Evolutionary conservation across 1,140 invertebrate genomes (phyloP).

Genomic region (Apis cerana): DNA sequence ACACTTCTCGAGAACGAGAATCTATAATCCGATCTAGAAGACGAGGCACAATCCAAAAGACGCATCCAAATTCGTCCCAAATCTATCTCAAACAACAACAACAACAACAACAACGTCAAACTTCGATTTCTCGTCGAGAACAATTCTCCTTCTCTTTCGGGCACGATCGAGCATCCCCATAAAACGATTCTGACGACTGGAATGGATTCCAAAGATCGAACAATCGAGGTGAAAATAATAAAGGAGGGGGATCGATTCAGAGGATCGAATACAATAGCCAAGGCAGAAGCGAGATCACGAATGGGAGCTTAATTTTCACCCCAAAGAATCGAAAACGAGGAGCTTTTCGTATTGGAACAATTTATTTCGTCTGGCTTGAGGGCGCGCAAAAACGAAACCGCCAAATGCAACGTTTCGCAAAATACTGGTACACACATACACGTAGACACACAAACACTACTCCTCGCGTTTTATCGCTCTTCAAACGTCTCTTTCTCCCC

Average conservation of each 20-base stretch:
- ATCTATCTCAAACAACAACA: no score
- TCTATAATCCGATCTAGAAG: no score
- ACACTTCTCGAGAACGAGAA: no score
- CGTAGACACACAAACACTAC: no score
- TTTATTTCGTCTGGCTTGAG: not conserved
- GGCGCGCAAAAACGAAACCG: not conserved
- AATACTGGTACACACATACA: not conserved
- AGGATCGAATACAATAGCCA: not conserved
- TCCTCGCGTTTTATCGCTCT: slow-evolving; percentile 21
- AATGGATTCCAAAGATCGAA: not conserved
- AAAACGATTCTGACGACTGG: not conserved
- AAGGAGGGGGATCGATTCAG: not conserved
- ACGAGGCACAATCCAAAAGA: no score
- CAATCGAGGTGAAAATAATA: not conserved
- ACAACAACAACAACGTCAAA: no score
- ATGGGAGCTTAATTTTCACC: slow-evolving; percentile 18
- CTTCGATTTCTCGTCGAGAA: no score
- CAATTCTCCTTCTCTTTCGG: not conserved
- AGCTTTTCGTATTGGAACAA: not conserved
- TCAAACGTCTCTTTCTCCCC: not conserved
- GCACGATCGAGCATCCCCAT: not conserved
- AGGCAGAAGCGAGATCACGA: not conserved
- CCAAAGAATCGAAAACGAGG: not conserved
- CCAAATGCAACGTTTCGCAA: not conserved
- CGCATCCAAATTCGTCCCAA: no score